Conservation (phyloP, 1,140 invertebrate species). For the Lepidurus apus region DNA sequence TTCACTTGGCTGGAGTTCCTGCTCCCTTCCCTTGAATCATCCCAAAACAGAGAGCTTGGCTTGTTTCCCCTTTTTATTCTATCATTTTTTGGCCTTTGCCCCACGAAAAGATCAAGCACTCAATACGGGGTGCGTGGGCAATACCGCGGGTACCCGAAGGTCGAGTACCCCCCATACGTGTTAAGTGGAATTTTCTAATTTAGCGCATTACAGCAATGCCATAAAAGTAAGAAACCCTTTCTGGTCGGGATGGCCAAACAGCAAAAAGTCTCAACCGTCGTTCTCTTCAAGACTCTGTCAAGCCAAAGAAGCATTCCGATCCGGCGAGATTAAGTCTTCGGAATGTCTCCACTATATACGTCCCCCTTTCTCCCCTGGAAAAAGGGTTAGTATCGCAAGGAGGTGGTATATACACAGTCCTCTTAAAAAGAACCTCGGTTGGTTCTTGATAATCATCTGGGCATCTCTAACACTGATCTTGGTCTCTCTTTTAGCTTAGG, state of each 20-base stretch:
- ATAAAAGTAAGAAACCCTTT: too few relatives aligned
- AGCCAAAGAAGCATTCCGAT: not conserved
- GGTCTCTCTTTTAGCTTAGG: not conserved
- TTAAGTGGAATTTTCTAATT: too few relatives aligned
- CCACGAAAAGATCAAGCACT: too few relatives aligned
- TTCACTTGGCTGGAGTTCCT: too few relatives aligned
- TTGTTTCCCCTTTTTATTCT: too few relatives aligned
- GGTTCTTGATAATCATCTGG: not conserved
- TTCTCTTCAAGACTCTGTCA: not conserved
- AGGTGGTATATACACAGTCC: not conserved
- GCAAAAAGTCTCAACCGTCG: not conserved
- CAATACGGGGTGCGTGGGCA: too few relatives aligned
- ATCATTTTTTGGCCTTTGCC: too few relatives aligned
- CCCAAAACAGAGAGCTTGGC: too few relatives aligned
- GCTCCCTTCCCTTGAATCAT: too few relatives aligned
- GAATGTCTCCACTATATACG: constrained; percentile 11
- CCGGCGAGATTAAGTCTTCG: constrained; percentile 15
- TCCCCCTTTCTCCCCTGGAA: not conserved
- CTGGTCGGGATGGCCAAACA: not conserved
- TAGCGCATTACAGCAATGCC: too few relatives aligned
- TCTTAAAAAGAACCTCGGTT: not conserved
- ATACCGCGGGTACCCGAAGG: too few relatives aligned
- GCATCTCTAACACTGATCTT: not conserved
- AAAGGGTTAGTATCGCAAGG: not conserved
- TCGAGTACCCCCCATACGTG: too few relatives aligned